These are phyloP conservation scores for Tangara arthus DNA, from an alignment of 2,797 vertebrate genomes.

Conservation along the genomic window DNA sequence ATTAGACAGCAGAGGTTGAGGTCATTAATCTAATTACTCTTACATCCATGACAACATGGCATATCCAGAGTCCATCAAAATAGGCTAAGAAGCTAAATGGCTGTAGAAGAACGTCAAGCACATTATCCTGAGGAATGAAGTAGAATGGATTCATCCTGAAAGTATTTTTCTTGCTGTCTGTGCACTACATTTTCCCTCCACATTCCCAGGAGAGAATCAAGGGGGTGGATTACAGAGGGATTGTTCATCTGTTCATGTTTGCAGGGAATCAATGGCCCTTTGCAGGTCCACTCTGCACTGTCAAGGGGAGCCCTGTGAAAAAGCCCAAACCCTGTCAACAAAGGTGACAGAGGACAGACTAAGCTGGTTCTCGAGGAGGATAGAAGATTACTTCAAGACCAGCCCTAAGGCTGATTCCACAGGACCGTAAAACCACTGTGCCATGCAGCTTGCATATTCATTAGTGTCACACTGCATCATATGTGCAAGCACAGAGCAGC, in stretches of 20 bases:
- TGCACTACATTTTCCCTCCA: not conserved
- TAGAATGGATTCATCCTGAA: not conserved
- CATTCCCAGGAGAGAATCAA: not conserved
- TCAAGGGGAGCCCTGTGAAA: not conserved
- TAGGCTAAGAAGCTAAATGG: not conserved
- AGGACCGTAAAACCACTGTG: not conserved
- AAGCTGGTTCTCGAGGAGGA: not conserved
- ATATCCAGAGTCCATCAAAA: not conserved
- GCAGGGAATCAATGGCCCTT: rapidly evolving
- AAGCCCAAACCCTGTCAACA: not conserved
- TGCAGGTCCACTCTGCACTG: not conserved
- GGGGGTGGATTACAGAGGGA: rapidly evolving
- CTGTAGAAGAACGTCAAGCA: not conserved
- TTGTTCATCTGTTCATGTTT: not conserved
- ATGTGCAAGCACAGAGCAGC: not conserved
- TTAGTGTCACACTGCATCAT: not conserved
- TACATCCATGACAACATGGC: not conserved
- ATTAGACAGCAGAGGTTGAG: not conserved
- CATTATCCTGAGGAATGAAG: not conserved
- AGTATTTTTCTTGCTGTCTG: not conserved
- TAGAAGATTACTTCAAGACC: not conserved
- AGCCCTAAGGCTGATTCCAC: not conserved
- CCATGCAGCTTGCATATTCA: not conserved
- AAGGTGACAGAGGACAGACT: not conserved
- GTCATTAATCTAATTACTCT: not conserved